Conservation (phyloP, 30 jellyfish, hydroid and myxozoan species). For the Hydra vulgaris region DNA sequence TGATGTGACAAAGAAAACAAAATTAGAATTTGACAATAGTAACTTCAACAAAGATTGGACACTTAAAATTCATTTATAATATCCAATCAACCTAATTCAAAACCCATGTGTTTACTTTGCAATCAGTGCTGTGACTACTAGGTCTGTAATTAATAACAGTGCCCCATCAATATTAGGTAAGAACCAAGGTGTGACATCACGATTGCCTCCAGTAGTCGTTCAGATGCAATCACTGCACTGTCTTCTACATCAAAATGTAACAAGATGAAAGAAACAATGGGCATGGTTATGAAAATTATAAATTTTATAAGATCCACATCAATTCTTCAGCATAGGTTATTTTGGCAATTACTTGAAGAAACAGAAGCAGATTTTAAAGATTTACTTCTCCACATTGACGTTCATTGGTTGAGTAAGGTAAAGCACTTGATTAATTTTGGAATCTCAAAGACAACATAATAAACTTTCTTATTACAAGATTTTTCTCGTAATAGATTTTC, state of each 20-base stretch:
- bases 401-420: conserved; percentile 4
- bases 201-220: background rate
- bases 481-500: too few relatives aligned
- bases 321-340: background rate
- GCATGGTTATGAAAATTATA: background rate
- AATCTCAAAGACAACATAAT: background rate
- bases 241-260: too few relatives aligned
- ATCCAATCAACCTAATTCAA: too few relatives aligned
- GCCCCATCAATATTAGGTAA: background rate
- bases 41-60: too few relatives aligned
- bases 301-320: background rate
- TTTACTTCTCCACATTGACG: conserved; percentile 1
- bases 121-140: background rate
- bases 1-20: too few relatives aligned
- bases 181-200: background rate
- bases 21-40: too few relatives aligned
- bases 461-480: too few relatives aligned
- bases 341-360: background rate
- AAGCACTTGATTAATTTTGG: conserved; percentile 1
- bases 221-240: background rate
- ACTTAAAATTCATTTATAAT: too few relatives aligned
- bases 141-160: background rate
- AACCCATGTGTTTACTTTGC: too few relatives aligned
- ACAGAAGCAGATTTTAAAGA: background rate
- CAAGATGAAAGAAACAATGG: conserved; percentile 5